Evolutionary conservation across 2,888 invertebrate genomes (phyloP).

Genomic region (Bhutanitis thaidina): DNA sequence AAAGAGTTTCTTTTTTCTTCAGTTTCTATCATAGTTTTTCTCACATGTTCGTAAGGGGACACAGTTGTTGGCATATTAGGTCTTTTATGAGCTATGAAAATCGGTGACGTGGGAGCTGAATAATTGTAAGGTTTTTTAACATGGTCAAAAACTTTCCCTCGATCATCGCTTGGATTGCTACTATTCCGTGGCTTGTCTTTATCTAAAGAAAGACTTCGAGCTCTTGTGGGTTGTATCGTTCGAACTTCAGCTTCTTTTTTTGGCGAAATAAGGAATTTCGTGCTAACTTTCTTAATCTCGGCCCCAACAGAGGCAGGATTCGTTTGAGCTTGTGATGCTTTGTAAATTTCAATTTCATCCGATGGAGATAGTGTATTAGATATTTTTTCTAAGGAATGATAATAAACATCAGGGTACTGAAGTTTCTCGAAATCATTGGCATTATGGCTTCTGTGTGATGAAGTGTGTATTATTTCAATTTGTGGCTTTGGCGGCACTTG

Average conservation of each 20-base stretch:
- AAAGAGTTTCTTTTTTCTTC: conserved; percentile 62
- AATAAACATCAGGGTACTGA: conserved; percentile 62
- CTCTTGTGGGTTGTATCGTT: conserved; percentile 64
- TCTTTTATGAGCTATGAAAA: conserved; percentile 54
- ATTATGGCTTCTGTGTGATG: conserved; percentile 25
- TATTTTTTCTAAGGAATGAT: conserved; percentile 65
- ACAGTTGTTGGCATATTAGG: conserved; percentile 67
- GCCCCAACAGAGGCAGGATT: conserved; percentile 66
- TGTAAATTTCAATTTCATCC: conserved; percentile 57
- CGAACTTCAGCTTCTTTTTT: conserved; percentile 73
- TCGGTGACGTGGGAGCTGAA: conserved; percentile 69
- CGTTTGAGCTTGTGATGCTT: conserved; percentile 47
- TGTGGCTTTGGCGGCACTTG: conserved; percentile 45
- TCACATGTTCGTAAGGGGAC: conserved; percentile 64
- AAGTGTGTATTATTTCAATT: conserved; percentile 34
- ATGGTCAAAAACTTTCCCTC: conserved; percentile 18
- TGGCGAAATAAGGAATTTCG: conserved; percentile 67
- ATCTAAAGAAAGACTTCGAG: conserved; percentile 63
- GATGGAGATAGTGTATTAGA: conserved; percentile 49
- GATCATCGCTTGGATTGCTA: not conserved
- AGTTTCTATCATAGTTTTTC: conserved; percentile 60
- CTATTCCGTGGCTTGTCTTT: conserved; percentile 32
- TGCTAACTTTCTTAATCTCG: conserved; percentile 70
- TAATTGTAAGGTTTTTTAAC: conserved; percentile 56
- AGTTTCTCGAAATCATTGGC: conserved; percentile 25